Conservation (phyloP, 1,140 invertebrate genomes). For the Brachionus rubens region DNA sequence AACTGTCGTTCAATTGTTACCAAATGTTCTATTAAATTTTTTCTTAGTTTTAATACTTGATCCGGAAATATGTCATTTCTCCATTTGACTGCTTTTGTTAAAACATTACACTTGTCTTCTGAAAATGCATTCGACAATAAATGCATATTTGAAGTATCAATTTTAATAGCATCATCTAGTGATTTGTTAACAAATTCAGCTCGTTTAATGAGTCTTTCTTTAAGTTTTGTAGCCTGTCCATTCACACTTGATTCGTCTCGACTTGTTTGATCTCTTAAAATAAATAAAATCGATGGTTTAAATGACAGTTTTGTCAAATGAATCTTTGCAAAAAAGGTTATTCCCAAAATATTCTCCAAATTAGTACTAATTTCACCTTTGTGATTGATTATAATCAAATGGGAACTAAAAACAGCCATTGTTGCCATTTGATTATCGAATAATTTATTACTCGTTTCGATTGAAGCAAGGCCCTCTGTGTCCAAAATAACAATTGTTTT, state of each 20-base stretch:
- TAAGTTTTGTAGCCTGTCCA: neutral
- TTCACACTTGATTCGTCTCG: neutral
- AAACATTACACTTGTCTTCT: slow-evolving; percentile 6
- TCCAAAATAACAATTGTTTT: slow-evolving; percentile 8
- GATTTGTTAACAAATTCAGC: neutral
- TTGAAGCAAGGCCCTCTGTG: neutral
- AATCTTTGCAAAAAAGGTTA: neutral
- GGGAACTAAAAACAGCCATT: slow-evolving; percentile 2
- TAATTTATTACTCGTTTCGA: neutral
- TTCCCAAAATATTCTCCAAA: neutral
- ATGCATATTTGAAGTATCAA: neutral
- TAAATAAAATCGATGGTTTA: neutral
- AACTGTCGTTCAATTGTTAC: neutral
- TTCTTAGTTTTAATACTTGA: neutral
- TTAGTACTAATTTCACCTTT: slow-evolving; percentile 19
- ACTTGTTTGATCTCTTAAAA: neutral
- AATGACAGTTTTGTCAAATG: neutral
- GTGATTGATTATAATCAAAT: neutral
- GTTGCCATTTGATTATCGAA: slow-evolving; percentile 23
- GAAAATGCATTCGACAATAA: neutral
- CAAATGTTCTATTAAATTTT: neutral
- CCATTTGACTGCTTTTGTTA: neutral
- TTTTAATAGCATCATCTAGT: neutral
- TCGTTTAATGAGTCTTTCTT: neutral
- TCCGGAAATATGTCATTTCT: slow-evolving; percentile 14